These are phyloP conservation scores for Clarias fuscus DNA, from an alignment of 2,797 vertebrate genomes.

Conservation along the genomic window DNA sequence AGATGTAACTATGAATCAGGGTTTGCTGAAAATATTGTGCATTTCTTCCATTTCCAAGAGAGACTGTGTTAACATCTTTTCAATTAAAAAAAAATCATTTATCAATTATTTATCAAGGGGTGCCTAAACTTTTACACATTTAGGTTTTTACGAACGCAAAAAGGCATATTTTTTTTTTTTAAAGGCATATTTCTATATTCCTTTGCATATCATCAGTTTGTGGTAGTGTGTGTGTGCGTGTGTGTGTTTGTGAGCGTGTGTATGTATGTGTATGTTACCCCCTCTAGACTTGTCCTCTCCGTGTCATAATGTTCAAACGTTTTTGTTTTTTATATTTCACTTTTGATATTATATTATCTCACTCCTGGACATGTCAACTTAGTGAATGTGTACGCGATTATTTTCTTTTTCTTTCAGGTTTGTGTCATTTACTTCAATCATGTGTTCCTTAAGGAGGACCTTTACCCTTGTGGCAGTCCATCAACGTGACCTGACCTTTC, in stretches of 20 bases:
- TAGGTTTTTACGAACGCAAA: not conserved
- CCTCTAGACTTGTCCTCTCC: not conserved
- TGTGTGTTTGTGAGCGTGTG: no score
- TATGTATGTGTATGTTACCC: not conserved
- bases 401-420: not conserved
- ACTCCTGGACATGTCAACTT: not conserved
- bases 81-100: no score
- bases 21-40: no score
- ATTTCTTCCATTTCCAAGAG: no score
- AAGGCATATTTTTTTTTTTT: not conserved
- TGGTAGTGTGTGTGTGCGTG: not conserved
- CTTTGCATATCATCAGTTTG: not conserved
- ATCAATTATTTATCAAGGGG: no score
- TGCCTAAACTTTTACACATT: not conserved
- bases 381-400: not conserved
- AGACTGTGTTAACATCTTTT: no score
- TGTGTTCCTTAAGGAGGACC: not conserved
- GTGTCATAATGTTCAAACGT: not conserved
- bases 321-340: not conserved
- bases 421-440: not conserved
- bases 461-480: not conserved
- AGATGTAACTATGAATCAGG: no score
- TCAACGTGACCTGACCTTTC: conserved; percentile 19
- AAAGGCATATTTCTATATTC: not conserved
- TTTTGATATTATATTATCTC: not conserved